phyloP scores from a whole-genome alignment of 2,888 invertebrate species.

The Electrophaes corylata region DNA sequence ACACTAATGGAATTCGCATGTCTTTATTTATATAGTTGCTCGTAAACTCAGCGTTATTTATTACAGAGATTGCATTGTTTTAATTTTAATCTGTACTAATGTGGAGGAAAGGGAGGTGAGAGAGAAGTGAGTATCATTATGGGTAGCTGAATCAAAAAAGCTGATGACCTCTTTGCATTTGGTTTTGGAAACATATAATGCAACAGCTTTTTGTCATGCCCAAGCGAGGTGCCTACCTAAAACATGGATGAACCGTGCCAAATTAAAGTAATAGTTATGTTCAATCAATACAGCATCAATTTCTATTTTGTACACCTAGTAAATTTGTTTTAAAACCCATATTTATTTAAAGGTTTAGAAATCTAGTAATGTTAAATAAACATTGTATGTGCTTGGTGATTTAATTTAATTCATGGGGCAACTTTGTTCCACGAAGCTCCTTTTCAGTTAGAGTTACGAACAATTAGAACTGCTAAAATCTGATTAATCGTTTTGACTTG shows the following conservation, averaged over 20 bases:
- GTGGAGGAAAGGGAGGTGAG: not conserved
- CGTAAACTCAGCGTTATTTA: slow-evolving; percentile 70
- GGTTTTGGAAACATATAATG: too few species aligned
- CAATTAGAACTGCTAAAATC: not conserved
- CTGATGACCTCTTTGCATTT: not conserved
- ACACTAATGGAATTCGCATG: slow-evolving; percentile 78
- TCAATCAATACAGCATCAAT: not conserved
- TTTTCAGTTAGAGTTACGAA: slow-evolving; percentile 17
- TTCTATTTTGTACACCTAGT: not conserved
- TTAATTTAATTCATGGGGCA: slow-evolving; percentile 26
- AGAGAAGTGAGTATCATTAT: too few species aligned
- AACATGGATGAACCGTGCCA: too few species aligned
- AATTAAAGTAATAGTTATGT: too few species aligned
- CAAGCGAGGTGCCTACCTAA: too few species aligned
- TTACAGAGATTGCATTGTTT: slow-evolving; percentile 63
- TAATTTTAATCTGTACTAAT: slow-evolving; percentile 39
- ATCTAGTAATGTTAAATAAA: not conserved
- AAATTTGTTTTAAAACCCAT: slow-evolving; percentile 7
- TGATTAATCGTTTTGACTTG: not conserved
- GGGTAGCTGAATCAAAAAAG: not conserved
- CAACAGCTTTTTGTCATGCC: too few species aligned
- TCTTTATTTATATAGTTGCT: slow-evolving; percentile 73
- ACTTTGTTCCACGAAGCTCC: slow-evolving; percentile 29
- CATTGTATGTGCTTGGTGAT: not conserved
- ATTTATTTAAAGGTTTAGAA: slow-evolving; percentile 28